Percentiles rank a stretch among this genome's conserved stretches.
phyloP scores from a whole-genome alignment of 2,888 invertebrate species.

The Pteria penguin region DNA sequence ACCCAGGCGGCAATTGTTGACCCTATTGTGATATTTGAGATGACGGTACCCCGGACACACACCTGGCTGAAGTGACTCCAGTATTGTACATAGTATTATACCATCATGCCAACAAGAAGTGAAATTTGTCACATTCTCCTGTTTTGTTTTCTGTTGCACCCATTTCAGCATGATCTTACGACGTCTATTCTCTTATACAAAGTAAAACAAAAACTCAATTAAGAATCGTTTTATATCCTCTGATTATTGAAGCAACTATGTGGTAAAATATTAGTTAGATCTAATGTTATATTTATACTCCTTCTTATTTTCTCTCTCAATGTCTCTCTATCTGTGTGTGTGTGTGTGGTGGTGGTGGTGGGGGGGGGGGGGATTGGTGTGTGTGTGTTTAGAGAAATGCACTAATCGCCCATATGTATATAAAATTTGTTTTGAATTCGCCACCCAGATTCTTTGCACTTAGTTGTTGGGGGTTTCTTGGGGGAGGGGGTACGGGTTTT shows the following conservation, averaged over 20 bases:
- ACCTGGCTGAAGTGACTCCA: conserved; percentile 77
- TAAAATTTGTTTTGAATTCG: too few species aligned
- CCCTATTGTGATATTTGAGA: conserved; percentile 72
- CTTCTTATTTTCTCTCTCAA: background rate
- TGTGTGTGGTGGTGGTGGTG: too few species aligned
- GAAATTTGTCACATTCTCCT: conserved; percentile 67
- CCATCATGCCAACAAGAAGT: conserved; percentile 78
- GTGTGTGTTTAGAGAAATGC: too few species aligned
- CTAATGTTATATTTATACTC: background rate
- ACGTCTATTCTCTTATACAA: conserved; percentile 59
- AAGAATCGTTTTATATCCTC: background rate
- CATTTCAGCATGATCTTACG: conserved; percentile 64
- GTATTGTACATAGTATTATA: conserved; percentile 75
- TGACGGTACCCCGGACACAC: conserved; percentile 76
- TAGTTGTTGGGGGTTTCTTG: too few species aligned
- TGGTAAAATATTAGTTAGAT: too few species aligned
- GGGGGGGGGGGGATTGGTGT: too few species aligned
- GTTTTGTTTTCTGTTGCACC: conserved; percentile 63
- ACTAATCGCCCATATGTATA: too few species aligned
- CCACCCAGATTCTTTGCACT: too few species aligned
- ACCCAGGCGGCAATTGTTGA: conserved; percentile 77
- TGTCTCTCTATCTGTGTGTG: too few species aligned
- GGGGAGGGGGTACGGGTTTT: too few species aligned
- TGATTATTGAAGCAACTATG: too few species aligned
- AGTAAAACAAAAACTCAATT: background rate